Evolutionary conservation across 2,888 invertebrate species (phyloP).

Genomic region (Drosophila merina): DNA sequence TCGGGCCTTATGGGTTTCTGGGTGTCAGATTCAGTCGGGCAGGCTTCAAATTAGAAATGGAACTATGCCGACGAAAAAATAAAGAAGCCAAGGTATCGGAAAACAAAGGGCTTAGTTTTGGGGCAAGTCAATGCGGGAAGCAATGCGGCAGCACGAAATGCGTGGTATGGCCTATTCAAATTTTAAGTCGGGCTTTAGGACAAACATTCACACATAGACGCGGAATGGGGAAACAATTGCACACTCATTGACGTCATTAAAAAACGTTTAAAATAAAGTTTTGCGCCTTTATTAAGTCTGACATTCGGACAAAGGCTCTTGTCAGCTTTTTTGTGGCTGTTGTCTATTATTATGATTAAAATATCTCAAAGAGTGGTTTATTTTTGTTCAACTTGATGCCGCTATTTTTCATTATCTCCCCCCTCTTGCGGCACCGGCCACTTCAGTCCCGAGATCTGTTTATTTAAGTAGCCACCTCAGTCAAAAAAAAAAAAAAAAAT

Average conservation of each 20-base stretch:
- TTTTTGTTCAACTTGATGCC: constrained; percentile 63
- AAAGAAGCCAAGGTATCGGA: constrained; percentile 54
- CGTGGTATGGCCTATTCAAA: constrained; percentile 70
- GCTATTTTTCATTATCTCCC: constrained; percentile 70
- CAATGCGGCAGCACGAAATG: constrained; percentile 65
- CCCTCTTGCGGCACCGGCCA: constrained; percentile 2
- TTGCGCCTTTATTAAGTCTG: constrained; percentile 80
- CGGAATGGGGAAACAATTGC: constrained; percentile 27
- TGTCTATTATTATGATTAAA: constrained; percentile 78
- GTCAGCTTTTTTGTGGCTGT: constrained; percentile 73
- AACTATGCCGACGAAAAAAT: constrained; percentile 38
- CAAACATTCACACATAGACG: constrained; percentile 10
- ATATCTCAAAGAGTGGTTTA: constrained; percentile 70
- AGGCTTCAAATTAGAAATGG: constrained; percentile 53
- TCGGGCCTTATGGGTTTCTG: constrained; percentile 9
- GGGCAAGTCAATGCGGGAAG: constrained; percentile 41
- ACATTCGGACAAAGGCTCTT: constrained; percentile 79
- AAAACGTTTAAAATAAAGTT: constrained; percentile 80
- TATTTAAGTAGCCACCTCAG: constrained; percentile 72
- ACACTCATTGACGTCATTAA: constrained; percentile 71
- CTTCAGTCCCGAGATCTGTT: constrained; percentile 51
- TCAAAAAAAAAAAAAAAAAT: constrained; percentile 25
- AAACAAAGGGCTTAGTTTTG: constrained; percentile 54
- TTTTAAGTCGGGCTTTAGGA: constrained; percentile 58
- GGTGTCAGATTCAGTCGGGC: constrained; percentile 36